Evolutionary conservation across 2,113 vertebrate species (phyloP).

Genomic region (Pyxicephalus adspersus): DNA sequence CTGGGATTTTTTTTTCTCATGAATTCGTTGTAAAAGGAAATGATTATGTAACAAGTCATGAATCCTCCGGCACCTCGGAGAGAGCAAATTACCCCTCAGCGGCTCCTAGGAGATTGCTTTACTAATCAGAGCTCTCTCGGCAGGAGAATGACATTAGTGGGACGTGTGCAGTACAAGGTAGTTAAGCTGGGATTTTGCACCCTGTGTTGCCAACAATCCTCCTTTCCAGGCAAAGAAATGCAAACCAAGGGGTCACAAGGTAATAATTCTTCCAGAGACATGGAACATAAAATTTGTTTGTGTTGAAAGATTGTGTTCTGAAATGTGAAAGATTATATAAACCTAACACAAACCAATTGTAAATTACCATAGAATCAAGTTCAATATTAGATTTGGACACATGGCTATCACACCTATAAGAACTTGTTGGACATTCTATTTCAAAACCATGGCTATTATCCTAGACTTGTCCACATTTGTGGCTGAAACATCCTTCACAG

Average conservation of each 20-base stretch:
- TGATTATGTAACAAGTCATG: constrained; percentile 36
- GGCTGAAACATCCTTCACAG: too few relatives aligned
- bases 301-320: too few relatives aligned
- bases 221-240: neutral
- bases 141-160: neutral
- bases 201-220: neutral
- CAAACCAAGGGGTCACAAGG: neutral
- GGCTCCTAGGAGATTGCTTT: neutral
- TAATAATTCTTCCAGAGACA: too few relatives aligned
- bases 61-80: neutral
- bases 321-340: too few relatives aligned
- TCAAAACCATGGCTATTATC: too few relatives aligned
- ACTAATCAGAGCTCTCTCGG: constrained; percentile 2
- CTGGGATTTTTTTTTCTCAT: neutral
- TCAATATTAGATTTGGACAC: too few relatives aligned
- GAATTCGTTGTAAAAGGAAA: constrained; percentile 10
- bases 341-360: too few relatives aligned
- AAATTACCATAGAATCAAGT: too few relatives aligned
- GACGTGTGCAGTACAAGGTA: neutral
- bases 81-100: constrained; percentile 26
- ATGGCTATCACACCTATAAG: too few relatives aligned
- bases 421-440: too few relatives aligned
- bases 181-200: neutral
- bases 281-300: too few relatives aligned
- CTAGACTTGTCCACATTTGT: too few relatives aligned